Base-by-base conservation (phyloP, 2,113 vertebrate genomes). In the Felis chaus region DNA sequence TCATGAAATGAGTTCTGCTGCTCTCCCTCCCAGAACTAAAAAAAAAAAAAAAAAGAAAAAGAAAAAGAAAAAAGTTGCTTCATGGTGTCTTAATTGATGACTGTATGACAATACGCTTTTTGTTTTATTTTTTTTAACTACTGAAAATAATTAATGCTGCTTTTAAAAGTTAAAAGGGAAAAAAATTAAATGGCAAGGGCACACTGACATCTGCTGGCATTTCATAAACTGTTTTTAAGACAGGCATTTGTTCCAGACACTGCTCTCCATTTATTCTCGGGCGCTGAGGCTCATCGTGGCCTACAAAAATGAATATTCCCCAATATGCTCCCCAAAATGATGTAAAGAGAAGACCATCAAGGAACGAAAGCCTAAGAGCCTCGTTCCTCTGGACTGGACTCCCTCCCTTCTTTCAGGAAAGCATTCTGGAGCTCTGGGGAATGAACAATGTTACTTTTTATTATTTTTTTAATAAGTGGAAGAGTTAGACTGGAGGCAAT, bases 181-280 rank as follows among this genome's bases (percentile, higher is more conserved):
- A 96, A 95, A 96, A 91, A 90, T 90, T 90, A 29, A 98, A 97
- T 68, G 95, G 95, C 98, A 98, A 98, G 98, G 98, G 82, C 95
- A 98, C 63, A 99, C 97, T 99, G 99, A 99, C 99, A 99, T 98
- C 99, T 99, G 98, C 98, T 99, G 99, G 99, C 97, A 97, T 98
- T 92, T 84, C 94, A 65, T 10, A 98, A 98, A 97, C 3, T 57
- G 50, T 92, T 73, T 68, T 97, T 21, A 92, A 97, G 91, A 93
- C 53, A 13, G 89, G 63, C 61, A 53, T 96, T 95, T 91, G 50
- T 89, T 91, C 48, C 23, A 48, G 29, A 87, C 78, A 16, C 41
- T 41, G 53, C 7, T 31, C 89, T 96, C 92, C 80, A 39, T 53
- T 27, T 82, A 55, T 7, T 84, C 74, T 85, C 74, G 5, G 0